Evolutionary conservation across 2,113 vertebrate genomes (phyloP), one percentile per base, ranked within the genome.

Genomic region (Elgaria multicarinata): DNA sequence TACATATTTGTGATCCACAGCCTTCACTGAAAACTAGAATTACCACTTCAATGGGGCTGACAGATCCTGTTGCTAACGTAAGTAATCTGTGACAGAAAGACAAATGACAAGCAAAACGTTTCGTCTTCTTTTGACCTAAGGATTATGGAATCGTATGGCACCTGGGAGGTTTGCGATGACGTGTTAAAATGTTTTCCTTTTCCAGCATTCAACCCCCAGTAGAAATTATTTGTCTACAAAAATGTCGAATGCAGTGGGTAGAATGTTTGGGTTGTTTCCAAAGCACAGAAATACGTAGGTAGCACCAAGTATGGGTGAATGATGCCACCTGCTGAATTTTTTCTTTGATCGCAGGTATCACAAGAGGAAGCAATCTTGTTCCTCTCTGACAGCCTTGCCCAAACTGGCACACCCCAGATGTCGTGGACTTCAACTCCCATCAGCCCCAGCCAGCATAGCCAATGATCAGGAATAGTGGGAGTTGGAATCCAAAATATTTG

Each of bases 291-390:
- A n/a, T n/a, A n/a, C n/a, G 75, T 90, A 87, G 89, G n/a, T 78
- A 75, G 81, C 83, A 86, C 88, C 89, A 95, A 76, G 85, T 74
- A 55, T 77, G 89, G 12, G 66, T 81, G 42, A 90, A 36, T 36
- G 86, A 36, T 33, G 58, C 55, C 86, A 90, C 89, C 88, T 90
- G 85, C n/a, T 84, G 24, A 46, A 93, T 93, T 95, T 95, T 83
- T 75, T 55, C n/a, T 85, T 94, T 90, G 91, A 93, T 81, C 79
- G 90, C 88, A 87, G 58, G 83, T 85, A 80, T 44, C 88, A 93
- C 93, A 85, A 89, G 85, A 94, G 78, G 80, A 75, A 93, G 84
- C 69, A 86, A 90, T 72, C 46, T 39, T 84, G 85, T 58, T 66
- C 33, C 9, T 64, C 64, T 90, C 78, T 89, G 86, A 87, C 46